Evolutionary conservation across 2,888 invertebrate genomes (phyloP).

Genomic region (Mimachlamys varia): DNA sequence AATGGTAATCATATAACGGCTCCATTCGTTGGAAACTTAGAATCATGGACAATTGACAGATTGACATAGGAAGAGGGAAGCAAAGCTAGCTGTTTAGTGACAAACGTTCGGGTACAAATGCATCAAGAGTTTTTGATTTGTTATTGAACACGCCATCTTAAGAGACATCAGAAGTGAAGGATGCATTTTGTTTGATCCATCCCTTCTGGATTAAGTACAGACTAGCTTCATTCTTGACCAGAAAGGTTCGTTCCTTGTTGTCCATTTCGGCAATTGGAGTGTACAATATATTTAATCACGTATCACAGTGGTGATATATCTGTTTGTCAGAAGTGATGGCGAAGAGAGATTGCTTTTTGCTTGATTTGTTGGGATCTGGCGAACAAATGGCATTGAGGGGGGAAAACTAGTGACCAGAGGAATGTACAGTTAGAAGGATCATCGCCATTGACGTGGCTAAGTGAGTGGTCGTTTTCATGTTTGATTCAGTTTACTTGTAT

Average conservation of each 20-base stretch:
- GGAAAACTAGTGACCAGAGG: not conserved
- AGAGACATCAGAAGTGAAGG: not conserved
- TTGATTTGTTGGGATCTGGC: not conserved
- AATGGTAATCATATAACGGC: too few relatives aligned
- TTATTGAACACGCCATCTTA: not conserved
- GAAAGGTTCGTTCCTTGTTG: not conserved
- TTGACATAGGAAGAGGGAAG: not conserved
- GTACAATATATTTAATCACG: constrained; percentile 19
- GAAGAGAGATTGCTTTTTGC: constrained; percentile 23
- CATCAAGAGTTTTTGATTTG: not conserved
- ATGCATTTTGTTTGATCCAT: not conserved
- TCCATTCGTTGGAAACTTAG: too few relatives aligned
- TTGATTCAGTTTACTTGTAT: not conserved
- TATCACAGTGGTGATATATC: constrained; percentile 10
- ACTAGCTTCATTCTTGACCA: not conserved
- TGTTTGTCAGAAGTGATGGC: constrained; percentile 9
- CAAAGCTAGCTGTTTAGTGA: not conserved
- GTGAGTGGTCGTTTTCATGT: constrained; percentile 14
- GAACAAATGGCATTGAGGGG: not conserved
- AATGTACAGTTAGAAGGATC: not conserved
- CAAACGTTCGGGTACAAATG: not conserved
- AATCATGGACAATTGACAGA: too few relatives aligned
- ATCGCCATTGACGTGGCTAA: not conserved
- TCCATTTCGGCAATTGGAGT: not conserved
- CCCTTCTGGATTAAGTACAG: not conserved